Percentiles rank a stretch among this genome's conserved stretches.
Conservation (phyloP, 2,888 invertebrate genomes). For the Adineta ricciae region DNA sequence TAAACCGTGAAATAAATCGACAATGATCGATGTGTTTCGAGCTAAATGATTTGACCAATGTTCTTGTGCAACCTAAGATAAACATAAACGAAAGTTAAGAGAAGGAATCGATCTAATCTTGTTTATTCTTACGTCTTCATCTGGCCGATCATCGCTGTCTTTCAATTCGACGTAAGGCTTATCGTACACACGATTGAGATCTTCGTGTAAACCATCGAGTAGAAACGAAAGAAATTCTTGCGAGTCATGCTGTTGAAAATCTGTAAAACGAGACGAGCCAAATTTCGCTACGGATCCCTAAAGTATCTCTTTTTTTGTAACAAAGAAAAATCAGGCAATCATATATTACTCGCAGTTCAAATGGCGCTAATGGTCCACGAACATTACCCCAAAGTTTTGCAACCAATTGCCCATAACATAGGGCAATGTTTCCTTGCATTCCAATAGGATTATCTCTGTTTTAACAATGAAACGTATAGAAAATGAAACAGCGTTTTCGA, state of each 20-base stretch:
- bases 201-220: conserved; percentile 76
- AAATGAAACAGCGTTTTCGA: conserved; percentile 51
- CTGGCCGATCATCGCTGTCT: conserved; percentile 36
- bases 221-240: conserved; percentile 79
- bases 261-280: conserved; percentile 52
- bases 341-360: conserved; percentile 63
- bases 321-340: conserved; percentile 2
- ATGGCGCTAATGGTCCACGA: conserved; percentile 71
- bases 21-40: conserved; percentile 63
- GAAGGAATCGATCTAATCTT: conserved; percentile 36
- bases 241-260: conserved; percentile 73
- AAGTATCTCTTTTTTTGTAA: too few species aligned
- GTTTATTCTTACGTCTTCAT: conserved; percentile 44
- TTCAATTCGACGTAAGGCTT: conserved; percentile 44
- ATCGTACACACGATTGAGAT: conserved; percentile 59
- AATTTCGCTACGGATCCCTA: conserved; percentile 16
- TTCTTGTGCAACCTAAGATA: conserved; percentile 49
- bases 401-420: conserved; percentile 35
- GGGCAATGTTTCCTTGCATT: conserved; percentile 42
- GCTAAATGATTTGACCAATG: conserved; percentile 66
- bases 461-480: background rate
- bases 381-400: conserved; percentile 56
- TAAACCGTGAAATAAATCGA: conserved; percentile 73
- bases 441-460: conserved; percentile 54
- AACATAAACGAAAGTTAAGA: background rate